Evolutionary conservation across 2,113 vertebrate genomes (phyloP).

Genomic region (Otis tarda): DNA sequence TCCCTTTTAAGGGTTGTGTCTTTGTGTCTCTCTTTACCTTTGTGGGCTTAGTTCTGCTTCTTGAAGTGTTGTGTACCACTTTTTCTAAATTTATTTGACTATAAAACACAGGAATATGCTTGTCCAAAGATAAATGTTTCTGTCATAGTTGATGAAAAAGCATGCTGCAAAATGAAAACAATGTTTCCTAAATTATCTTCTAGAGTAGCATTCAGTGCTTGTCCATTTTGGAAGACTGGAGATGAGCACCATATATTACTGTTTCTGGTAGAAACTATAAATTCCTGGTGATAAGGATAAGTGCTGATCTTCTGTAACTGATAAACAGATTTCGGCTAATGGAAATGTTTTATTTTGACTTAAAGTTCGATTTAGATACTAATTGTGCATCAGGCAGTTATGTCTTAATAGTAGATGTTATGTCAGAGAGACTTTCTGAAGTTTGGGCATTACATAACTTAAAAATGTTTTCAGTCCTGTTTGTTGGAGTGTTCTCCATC

Average conservation of each 20-base stretch:
- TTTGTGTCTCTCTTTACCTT: not conserved
- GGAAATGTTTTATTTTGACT: not conserved
- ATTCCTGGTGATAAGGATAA: not conserved
- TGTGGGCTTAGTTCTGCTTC: not conserved
- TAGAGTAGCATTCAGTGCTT: not conserved
- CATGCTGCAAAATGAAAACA: not conserved
- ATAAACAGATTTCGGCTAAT: not conserved
- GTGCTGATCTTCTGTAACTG: not conserved
- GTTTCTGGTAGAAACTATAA: not conserved
- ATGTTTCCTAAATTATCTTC: not conserved
- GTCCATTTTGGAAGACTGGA: not conserved
- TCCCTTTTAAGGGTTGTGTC: not conserved
- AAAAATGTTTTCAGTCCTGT: not conserved
- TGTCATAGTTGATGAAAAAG: not conserved
- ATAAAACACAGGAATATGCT: not conserved
- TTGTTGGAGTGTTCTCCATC: not conserved
- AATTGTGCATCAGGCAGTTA: not conserved
- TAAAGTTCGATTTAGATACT: not conserved
- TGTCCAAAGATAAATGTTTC: not conserved
- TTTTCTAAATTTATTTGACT: not conserved
- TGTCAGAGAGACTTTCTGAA: not conserved
- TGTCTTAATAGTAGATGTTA: not conserved
- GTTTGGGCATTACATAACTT: not conserved
- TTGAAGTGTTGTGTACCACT: not conserved
- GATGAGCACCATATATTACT: not conserved